Conservation (phyloP, 2,888 invertebrate genomes). For the Drosophila imparisetae region DNA sequence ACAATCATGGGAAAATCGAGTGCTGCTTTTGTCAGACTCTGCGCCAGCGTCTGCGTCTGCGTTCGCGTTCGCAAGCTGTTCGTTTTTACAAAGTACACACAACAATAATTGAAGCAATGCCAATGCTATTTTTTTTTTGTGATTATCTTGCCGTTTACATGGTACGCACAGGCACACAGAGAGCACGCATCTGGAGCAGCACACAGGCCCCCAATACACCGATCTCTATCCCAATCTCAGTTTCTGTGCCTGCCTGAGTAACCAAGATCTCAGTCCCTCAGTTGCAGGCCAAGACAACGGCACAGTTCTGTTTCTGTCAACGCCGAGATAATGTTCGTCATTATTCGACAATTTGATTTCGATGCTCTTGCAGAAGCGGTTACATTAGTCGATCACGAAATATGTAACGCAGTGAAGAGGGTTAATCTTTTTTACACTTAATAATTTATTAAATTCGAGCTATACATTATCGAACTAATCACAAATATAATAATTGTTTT, state of each 20-base stretch:
- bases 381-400: no score
- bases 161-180: constrained; percentile 49
- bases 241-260: constrained; percentile 9
- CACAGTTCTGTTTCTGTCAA: constrained; percentile 58
- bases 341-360: constrained; percentile 59
- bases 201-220: constrained; percentile 24
- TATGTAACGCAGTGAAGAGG: background rate
- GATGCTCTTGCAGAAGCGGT: constrained; percentile 7
- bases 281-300: constrained; percentile 9
- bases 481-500: background rate
- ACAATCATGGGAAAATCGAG: constrained; percentile 78
- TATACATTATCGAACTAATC: background rate
- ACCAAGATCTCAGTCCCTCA: constrained; percentile 11
- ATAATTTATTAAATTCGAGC: background rate
- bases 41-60: constrained; percentile 2
- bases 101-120: constrained; percentile 74
- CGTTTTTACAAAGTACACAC: constrained; percentile 55
- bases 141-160: constrained; percentile 73
- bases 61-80: constrained; percentile 14
- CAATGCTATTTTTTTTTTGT: constrained; percentile 69
- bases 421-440: background rate
- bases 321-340: constrained; percentile 65
- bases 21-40: constrained; percentile 8
- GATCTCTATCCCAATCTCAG: constrained; percentile 33
- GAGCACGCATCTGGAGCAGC: constrained; percentile 38